Base-by-base conservation (phyloP, 64 coral and sea anemone genomes). In the Trachythela sp. region DNA sequence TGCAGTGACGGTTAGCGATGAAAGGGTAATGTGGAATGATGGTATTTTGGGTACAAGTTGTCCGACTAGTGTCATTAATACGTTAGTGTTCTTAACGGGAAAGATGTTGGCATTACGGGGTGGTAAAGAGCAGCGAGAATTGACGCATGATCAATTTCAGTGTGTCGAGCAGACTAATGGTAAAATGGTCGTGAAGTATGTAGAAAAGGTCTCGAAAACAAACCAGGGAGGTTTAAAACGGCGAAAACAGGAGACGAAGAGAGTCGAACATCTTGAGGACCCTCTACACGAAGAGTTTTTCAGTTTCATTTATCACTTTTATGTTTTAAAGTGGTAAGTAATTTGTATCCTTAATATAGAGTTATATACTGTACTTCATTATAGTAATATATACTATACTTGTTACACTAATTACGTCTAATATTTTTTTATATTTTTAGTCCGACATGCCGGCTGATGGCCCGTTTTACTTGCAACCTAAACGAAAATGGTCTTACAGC, bases 401-500 rank as follows among this genome's bases (percentile, higher is more conserved):
- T n/a, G n/a, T n/a, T n/a, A n/a, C n/a, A n/a, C n/a, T n/a, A n/a
- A n/a, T n/a, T n/a, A n/a, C n/a, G n/a, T n/a, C 17, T 54, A 86
- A 86, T 24, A 86, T 14, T 49, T 86, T 54, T 17, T 86, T n/a
- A n/a, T n/a, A n/a, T n/a, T 56, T 54, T 48, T 56, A 86, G 43
- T 56, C 39, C 85, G 85, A 86, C 1, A 56, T 26, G 9, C 24
- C 36, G 52, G 17, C 31, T 34, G 52, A 1, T 86, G 9, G 15
- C 31, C 11, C 45, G 39, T 88, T 88, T 88, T 88, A 88, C 50
- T 70, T 88, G 18, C 32, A 60, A 70, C 86, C 86, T 7, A 68
- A 40, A 39, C 18, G 13, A 39, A 60, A 88, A 13, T 88, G 86
- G 86, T 37, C n/a, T 37, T 88, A 88, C 27, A 20, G 49, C 36